Base-by-base conservation (phyloP, 2,113 vertebrate species). In the Microcebus ravelobensis region DNA sequence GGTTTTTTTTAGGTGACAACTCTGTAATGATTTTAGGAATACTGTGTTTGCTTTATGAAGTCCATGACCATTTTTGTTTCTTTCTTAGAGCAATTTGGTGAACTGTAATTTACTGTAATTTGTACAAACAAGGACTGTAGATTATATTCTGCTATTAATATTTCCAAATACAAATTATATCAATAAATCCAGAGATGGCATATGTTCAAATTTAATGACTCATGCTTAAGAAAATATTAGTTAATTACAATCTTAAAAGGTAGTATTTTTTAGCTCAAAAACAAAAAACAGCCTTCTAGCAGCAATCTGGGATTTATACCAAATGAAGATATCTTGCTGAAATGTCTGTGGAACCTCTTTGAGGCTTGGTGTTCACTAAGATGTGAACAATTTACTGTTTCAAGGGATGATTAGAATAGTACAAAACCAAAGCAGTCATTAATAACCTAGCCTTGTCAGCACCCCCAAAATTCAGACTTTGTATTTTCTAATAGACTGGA, bases 171-270 rank as follows among this genome's bases (percentile, higher is more conserved):
- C 65, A 91, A 90, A 83, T 92, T 94, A 96, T 97, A 67, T 74
- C 68, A 93, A 87, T 73, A 91, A 97, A 96, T 80, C 81, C 50
- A 74, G 86, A 96, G 83, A 87, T 96, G 79, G 73, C 68, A 86
- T 90, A 84, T n/a, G 91, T 87, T 89, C 96, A 97, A 96, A 95
- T 96, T 96, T 61, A 65, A 34, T 98, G 97, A 98, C 96, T 98
- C 96, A 94, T 89, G 84, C 96, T 81, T 98, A 98, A 97, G 96
- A 97, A 98, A 98, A 97, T 96, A 98, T 96, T 84, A 70, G 31
- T 94, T 98, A 97, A 98, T 98, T 98, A 94, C 61, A 97, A 87
- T 97, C 96, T 97, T 92, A 87, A 97, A 98, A 98, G 90, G 74
- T 90, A 96, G 68, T 92, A 85, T 98, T 98, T 97, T 94, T 82